Conservation (phyloP, 2,113 vertebrate species). For the Barbus barbus region DNA sequence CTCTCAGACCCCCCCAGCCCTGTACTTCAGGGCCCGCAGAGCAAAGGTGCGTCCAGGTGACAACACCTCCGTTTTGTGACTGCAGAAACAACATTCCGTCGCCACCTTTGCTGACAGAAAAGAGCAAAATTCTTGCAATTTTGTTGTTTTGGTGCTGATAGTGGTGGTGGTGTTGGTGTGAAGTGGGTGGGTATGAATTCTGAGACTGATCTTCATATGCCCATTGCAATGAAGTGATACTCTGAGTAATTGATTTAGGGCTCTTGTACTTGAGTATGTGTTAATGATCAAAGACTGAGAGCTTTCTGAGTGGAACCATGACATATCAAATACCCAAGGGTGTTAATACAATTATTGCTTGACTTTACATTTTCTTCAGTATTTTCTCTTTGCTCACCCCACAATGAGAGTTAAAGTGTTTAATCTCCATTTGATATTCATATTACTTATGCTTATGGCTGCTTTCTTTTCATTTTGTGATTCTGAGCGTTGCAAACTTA, state of each 20-base stretch:
- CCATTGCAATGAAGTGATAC: neutral
- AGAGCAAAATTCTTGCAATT: neutral
- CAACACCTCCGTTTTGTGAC: slow-evolving; percentile 8
- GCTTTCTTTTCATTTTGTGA: neutral
- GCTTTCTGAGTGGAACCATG: neutral
- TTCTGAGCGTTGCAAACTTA: neutral
- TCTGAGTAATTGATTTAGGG: neutral
- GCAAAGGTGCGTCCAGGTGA: slow-evolving; percentile 79
- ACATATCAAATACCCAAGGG: neutral
- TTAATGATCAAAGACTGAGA: neutral
- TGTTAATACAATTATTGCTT: neutral
- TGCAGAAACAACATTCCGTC: neutral
- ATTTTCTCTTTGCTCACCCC: slow-evolving; percentile 3
- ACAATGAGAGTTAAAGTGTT: slow-evolving; percentile 23
- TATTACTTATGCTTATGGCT: neutral
- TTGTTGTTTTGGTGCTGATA: neutral
- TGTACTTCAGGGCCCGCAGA: slow-evolving; percentile 86
- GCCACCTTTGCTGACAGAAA: neutral
- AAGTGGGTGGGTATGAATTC: neutral
- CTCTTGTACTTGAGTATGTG: neutral
- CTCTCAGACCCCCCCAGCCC: slow-evolving; percentile 91
- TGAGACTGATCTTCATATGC: neutral
- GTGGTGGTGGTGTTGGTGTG: slow-evolving; percentile 11
- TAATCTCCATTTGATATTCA: neutral
- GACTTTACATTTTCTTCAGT: neutral